Percentiles rank a stretch among this genome's conserved stretches.
These are phyloP conservation scores for Chrysopilus asiliformis DNA, from an alignment of 2,888 invertebrate species.

Conservation along the genomic window DNA sequence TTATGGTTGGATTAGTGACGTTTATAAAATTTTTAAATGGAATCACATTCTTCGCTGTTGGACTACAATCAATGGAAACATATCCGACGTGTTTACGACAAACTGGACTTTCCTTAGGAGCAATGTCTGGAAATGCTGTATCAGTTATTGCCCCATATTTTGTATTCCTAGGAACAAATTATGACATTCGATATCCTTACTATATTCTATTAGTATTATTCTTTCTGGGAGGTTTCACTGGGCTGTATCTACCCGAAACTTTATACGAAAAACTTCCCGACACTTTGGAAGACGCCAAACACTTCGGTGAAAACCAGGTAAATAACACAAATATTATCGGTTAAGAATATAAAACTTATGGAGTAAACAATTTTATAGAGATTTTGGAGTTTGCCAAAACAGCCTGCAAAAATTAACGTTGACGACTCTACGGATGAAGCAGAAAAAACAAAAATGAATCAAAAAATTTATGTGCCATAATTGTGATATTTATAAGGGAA, in stretches of 20 bases:
- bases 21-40: conserved; percentile 41
- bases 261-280: conserved; percentile 48
- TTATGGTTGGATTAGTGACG: conserved; percentile 34
- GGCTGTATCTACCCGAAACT: conserved; percentile 48
- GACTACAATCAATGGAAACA: conserved; percentile 48
- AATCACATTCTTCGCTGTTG: conserved; percentile 43
- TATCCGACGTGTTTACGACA: conserved; percentile 54
- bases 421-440: no score
- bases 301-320: conserved; percentile 40
- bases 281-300: conserved; percentile 45
- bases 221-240: conserved; percentile 37
- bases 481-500: no score
- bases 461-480: no score
- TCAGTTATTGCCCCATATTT: conserved; percentile 47
- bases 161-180: conserved; percentile 40
- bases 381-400: background rate
- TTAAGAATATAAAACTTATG: no score
- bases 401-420: no score
- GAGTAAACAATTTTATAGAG: no score
- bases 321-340: no score
- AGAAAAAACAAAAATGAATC: no score
- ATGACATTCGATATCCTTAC: conserved; percentile 37
- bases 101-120: conserved; percentile 47
- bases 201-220: conserved; percentile 34
- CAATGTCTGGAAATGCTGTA: conserved; percentile 41